Evolutionary conservation across 1,140 invertebrate species (phyloP).

Genomic region (Zeugodacus cucurbitae): DNA sequence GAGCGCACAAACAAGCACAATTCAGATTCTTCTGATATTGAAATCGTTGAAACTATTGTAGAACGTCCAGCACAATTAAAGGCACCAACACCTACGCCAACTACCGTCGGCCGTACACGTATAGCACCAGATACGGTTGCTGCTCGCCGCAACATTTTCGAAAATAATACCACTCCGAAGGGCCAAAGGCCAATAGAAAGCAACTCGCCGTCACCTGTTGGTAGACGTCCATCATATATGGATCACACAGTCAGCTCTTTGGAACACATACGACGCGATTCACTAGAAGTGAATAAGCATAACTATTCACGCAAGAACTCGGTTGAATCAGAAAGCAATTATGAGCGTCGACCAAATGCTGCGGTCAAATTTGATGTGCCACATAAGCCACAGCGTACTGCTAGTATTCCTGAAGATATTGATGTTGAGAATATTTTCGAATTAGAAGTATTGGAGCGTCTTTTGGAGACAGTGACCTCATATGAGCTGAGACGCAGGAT

Average conservation of each 20-base stretch:
- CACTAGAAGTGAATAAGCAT: constrained; percentile 60
- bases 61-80: constrained; percentile 44
- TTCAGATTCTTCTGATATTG: constrained; percentile 43
- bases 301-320: constrained; percentile 60
- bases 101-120: neutral
- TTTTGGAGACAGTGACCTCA: constrained; percentile 77
- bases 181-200: constrained; percentile 2
- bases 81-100: constrained; percentile 24
- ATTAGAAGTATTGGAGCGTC: constrained; percentile 74
- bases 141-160: constrained; percentile 58
- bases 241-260: constrained; percentile 63
- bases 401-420: constrained; percentile 61
- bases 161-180: constrained; percentile 40
- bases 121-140: constrained; percentile 50
- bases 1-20: constrained; percentile 55
- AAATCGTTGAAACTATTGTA: constrained; percentile 52
- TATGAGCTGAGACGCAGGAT: constrained; percentile 81
- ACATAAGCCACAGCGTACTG: constrained; percentile 39
- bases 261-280: constrained; percentile 62
- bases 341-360: constrained; percentile 57
- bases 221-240: constrained; percentile 63
- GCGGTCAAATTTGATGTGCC: constrained; percentile 73
- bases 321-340: constrained; percentile 49
- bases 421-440: constrained; percentile 79
- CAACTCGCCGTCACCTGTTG: constrained; percentile 43